Conservation (phyloP, 2,797 vertebrate genomes). For the Cossypha niveicapilla region DNA sequence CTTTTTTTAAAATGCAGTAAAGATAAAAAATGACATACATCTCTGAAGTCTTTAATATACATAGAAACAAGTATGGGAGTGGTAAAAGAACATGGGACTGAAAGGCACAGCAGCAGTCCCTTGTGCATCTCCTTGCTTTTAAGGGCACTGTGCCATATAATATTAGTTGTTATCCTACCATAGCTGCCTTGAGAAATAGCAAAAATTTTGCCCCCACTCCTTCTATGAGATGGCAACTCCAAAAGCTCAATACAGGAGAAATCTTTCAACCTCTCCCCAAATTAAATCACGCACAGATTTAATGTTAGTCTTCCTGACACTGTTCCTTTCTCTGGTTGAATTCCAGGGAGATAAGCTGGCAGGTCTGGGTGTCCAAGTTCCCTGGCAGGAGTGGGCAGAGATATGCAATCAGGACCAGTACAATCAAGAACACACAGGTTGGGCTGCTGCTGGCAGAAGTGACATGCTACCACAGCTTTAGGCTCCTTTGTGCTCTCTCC, state of each 20-base stretch:
- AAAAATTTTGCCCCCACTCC: neutral
- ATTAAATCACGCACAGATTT: neutral
- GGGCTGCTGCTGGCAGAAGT: neutral
- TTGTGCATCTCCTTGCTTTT: neutral
- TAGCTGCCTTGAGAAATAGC: neutral
- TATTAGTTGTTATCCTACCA: neutral
- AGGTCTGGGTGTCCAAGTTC: neutral
- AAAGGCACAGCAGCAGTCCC: neutral
- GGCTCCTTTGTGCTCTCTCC: neutral
- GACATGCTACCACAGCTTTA: rapidly evolving
- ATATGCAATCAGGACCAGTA: neutral
- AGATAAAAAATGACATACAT: constrained; percentile 37
- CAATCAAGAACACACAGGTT: rapidly evolving
- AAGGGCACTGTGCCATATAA: neutral
- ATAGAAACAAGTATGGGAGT: neutral
- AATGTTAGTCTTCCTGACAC: neutral
- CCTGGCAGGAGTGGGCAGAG: neutral
- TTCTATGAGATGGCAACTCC: neutral
- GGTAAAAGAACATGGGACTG: neutral
- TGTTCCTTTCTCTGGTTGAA: neutral
- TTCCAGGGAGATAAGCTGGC: neutral
- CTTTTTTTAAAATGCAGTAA: neutral
- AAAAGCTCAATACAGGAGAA: neutral
- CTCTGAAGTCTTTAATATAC: neutral
- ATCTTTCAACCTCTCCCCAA: neutral